Base-by-base conservation (phyloP, 2,113 vertebrate genomes). In the Leiothrix lutea region DNA sequence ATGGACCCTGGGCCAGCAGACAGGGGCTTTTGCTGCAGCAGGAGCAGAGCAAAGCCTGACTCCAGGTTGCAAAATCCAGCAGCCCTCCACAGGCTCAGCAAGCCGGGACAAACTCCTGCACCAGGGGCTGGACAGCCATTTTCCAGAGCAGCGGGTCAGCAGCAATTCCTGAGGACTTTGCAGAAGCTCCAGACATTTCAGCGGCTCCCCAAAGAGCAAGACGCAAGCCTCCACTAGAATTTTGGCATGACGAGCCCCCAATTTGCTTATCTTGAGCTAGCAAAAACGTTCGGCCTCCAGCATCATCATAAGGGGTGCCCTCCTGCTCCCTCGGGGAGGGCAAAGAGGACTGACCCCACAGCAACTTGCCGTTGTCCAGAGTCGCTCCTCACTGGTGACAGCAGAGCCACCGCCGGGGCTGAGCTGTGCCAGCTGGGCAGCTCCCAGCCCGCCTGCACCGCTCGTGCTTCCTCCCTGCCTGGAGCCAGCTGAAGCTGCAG, bases 241-340 rank as follows among this genome's bases (percentile, higher is more conserved):
- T 88, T 54, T 23, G 38, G 53, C 48, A 64, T 1, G 1, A 33
- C 6, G 1, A 94, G 19, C 60, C 22, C 36, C 4, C 1, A 5
- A 26, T 92, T 78, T 48, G 61, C 74, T 61, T 10, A 9, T 28
- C 45, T 74, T 24, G 14, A 88, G 17, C 60, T 74, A 92, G 60
- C 50, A 61, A 25, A 81, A 79, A 62, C 19, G 12, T 48, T 78
- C 31, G 38, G 24, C 35, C 53, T 66, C 45, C 12, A 5, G 60
- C 61, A 48, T 31, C 1, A 0, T 31, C 9, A 0, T 29, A 20
- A 31, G 9, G 29, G 5, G 5, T 48, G 28, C 21, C 26, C 35
- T 88, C 65, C 35, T 4, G 2, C 33, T 33, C 16, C 0, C 23
- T 35, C 1, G 0, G 47, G 11, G 25, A 69, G 22, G 12, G 35